phyloP scores from a whole-genome alignment of 2,888 invertebrate genomes.

The Drosophila maculinotata region DNA sequence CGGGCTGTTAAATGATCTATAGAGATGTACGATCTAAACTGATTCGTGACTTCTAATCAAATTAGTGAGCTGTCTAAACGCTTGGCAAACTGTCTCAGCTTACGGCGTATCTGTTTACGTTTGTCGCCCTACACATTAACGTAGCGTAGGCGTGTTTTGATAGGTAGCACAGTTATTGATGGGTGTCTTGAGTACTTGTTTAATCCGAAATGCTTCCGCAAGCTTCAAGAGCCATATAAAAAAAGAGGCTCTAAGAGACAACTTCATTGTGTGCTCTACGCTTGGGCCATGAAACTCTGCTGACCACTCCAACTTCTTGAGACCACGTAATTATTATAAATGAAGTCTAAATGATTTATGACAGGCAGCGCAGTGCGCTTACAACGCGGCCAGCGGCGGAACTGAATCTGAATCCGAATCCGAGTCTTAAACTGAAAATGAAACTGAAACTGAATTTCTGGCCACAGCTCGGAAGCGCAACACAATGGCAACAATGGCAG shows the following conservation, averaged over 20 bases:
- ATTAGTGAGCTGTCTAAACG: slow-evolving; percentile 59
- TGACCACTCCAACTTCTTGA: slow-evolving; percentile 60
- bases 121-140: slow-evolving; percentile 17
- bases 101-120: slow-evolving; percentile 13
- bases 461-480: slow-evolving; percentile 55
- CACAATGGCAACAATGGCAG: slow-evolving; percentile 23
- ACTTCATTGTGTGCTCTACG: slow-evolving; percentile 65
- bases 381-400: slow-evolving; percentile 66
- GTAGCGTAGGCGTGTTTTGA: slow-evolving; percentile 22
- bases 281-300: slow-evolving; percentile 54
- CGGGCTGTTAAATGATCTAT: too few species aligned
- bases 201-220: slow-evolving; percentile 60
- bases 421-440: background rate
- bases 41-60: slow-evolving; percentile 48
- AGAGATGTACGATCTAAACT: slow-evolving; percentile 8
- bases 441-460: slow-evolving; percentile 14
- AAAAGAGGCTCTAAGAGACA: slow-evolving; percentile 35
- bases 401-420: slow-evolving; percentile 32
- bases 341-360: slow-evolving; percentile 77
- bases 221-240: slow-evolving; percentile 41
- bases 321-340: slow-evolving; percentile 73
- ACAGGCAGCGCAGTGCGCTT: slow-evolving; percentile 55
- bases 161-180: slow-evolving; percentile 18
- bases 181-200: slow-evolving; percentile 26
- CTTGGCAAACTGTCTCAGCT: slow-evolving; percentile 37